Evolutionary conservation across 2,888 invertebrate species (phyloP), one percentile per base, ranked within the genome.

Genomic region (Pachycephus smyrnensis): DNA sequence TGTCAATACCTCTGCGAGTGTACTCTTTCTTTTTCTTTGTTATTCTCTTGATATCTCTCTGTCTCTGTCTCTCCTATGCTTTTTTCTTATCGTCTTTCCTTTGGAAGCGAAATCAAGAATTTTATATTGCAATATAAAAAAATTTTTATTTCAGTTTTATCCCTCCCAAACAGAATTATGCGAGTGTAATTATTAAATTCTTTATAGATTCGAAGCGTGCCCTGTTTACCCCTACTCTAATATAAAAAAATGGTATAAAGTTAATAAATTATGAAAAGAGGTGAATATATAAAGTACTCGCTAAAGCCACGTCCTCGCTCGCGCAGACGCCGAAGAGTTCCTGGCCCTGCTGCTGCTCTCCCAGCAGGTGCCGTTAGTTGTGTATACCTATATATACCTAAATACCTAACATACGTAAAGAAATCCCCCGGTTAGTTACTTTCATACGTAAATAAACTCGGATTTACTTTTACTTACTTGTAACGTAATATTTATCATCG

Each of bases 281-380:
- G 55, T 55, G 55, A 55, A 55, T 55, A 23, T 55, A 55, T 55
- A 23, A 55, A 71, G 33, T 71, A 71, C 31, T 31, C 31, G 71
- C 71, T 71, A 23, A 79, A 84, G 83, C 84, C 85, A 84, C 84
- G 86, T 86, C 85, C 86, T 88, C 86, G 84, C 86, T 86, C 85
- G 86, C 85, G 82, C 80, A 85, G 78, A 85, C 84, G 82, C 86
- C 84, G 86, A 88, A 88, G 84, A 89, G 88, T 88, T 89, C 88
- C 89, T 87, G 86, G 85, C 81, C 86, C 81, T 79, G 86, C 86
- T 87, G 87, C 86, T 84, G 80, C 82, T 83, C 82, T 84, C 82
- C 82, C 80, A 86, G 84, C 86, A 87, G 86, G 84, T 82, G 86
- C 86, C 84, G 84, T 80, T 74, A 74, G 33, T 73, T 79, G 76